Evolutionary conservation across 2,113 vertebrate genomes (phyloP).

Genomic region (Cochlearius cochlearius): DNA sequence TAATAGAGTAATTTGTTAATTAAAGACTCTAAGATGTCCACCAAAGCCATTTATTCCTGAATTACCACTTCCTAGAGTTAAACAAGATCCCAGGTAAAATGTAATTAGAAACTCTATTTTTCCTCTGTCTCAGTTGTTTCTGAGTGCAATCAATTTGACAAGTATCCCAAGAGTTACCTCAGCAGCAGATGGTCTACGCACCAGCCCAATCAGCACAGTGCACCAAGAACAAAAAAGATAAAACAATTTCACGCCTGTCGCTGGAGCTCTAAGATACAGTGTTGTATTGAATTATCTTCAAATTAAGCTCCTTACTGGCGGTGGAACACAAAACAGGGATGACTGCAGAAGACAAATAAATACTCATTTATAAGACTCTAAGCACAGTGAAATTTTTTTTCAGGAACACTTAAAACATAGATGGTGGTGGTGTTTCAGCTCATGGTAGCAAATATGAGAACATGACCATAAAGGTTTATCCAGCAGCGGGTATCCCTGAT

Average conservation of each 20-base stretch:
- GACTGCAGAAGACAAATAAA: not conserved
- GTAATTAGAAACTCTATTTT: constrained; percentile 50
- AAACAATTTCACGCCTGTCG: constrained; percentile 54
- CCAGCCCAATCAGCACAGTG: constrained; percentile 4
- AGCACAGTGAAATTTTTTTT: not conserved
- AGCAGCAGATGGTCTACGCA: constrained; percentile 46
- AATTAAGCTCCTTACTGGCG: not conserved
- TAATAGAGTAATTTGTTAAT: constrained; percentile 69
- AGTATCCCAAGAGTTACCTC: constrained; percentile 20
- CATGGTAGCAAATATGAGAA: not conserved
- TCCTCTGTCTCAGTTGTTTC: constrained; percentile 2
- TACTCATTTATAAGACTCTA: not conserved
- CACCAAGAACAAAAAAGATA: constrained; percentile 10
- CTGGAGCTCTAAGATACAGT: not conserved
- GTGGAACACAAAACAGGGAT: not conserved
- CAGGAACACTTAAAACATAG: not conserved
- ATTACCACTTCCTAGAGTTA: constrained; percentile 43
- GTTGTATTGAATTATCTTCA: constrained; percentile 55
- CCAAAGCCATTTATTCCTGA: constrained; percentile 54
- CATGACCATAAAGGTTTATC: not conserved
- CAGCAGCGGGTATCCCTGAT: not conserved
- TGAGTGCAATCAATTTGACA: constrained; percentile 56
- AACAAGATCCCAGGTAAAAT: constrained; percentile 26
- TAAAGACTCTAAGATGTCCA: constrained; percentile 59
- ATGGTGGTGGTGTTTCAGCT: not conserved